Base-by-base conservation (phyloP, 2,888 invertebrate genomes). In the Eulithis prunata region DNA sequence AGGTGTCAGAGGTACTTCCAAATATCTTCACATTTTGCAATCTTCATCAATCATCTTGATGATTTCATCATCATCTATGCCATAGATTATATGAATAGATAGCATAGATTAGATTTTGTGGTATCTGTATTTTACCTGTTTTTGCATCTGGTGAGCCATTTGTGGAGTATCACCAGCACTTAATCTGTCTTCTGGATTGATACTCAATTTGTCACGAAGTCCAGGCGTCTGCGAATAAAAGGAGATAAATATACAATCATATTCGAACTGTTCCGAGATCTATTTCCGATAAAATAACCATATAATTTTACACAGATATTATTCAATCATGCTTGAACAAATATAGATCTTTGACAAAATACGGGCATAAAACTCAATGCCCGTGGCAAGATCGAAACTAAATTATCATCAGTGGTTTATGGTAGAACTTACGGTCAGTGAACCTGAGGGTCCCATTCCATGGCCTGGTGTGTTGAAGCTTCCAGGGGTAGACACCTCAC, bases 201-300 rank as follows among this genome's bases (percentile, higher is more conserved):
- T 99, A 83, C 96, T 98, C 57, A 99, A 93, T 80, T 98, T 98
- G 84, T 99, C 99, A 51, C 99, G 94, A 3, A 98, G 95, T 0
- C 97, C 97, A 0, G 96, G 95, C 0, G 95, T 95, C 86, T 92
- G 86, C 4, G 41, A 41, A 53, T 2, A 38, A 28, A 62, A 36
- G 32, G 4, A 32, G 32, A 32, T 32, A 32, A 46, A 65, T 21
- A 49, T 8, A 38, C 41, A 6, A 32, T 6, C 5, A 32, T 32
- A 32, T 38, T 51, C 7, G 8, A 43, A 11, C 1, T 54, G 10
- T 14, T 47, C 6, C 3, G 5, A 46, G n/a, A 46, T 46, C 6
- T 46, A 8, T 41, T 7, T 32, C 4, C 32, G 0, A 21, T 21
- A 21, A 21, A 32, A 32, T 32, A 32, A 32, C 6, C 6, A 3